Base-by-base conservation (phyloP, 2,888 invertebrate genomes). In the Lathronympha strigana region DNA sequence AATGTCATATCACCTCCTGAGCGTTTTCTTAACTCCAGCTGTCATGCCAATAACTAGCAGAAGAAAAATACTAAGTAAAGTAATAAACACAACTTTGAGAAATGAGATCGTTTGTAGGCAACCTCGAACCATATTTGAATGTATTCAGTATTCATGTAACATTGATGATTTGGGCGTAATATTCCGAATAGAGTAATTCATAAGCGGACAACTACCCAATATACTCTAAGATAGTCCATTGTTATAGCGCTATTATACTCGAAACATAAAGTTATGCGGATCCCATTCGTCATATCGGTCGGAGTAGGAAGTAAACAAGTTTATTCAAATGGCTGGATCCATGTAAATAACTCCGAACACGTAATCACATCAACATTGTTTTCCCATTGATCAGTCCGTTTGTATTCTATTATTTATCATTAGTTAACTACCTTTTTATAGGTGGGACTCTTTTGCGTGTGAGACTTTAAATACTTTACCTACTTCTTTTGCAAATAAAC, bases 301-400 rank as follows among this genome's bases (percentile, higher is more conserved):
- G 64, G 60, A 64, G 45, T 40, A 63, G 57, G 63, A 64, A 64
- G 64, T 60, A 64, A 64, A 64, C 64, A 64, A 60, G 45, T 28
- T 53, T 60, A 64, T 64, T 64, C 60, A 64, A 64, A 53, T 60
- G 9, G 45, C 8, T 53, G 43, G 43, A 53, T 45, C 23, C 33
- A 43, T 63, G 33, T 25, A 43, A 63, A 57, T 50, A 5, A 13
- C 9, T 49, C 40, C 31, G 31, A 43, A 50, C 43, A 17, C 33
- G 15, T 57, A 51, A 57, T 63, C 57, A 63, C 23, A 23, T 57
- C 17, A 33, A 57, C 55, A 54, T 47, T 45, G 53, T 43, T 21
- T 38, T 50, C 38, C 19, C 25, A 25, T 28, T 60, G 15, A 38
- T 38, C 8, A 17, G 33, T 49, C 15, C 2, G 19, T 43, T 43